These are phyloP conservation scores for Myiotriccus ornatus DNA, from an alignment of 2,797 vertebrate genomes.

Conservation along the genomic window DNA sequence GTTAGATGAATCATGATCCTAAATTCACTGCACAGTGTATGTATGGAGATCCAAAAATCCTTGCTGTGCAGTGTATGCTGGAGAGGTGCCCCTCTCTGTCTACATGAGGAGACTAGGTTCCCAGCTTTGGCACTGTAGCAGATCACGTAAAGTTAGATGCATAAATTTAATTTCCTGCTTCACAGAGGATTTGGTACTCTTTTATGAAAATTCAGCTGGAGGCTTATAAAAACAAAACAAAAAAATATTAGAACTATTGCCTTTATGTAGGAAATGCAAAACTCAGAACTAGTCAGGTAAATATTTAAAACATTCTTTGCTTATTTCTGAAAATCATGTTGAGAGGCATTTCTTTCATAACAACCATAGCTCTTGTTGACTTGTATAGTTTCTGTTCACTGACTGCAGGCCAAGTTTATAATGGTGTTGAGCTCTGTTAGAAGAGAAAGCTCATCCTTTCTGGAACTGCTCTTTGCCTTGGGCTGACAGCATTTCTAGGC, in stretches of 20 bases:
- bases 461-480: background rate
- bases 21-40: background rate
- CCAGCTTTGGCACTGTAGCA: background rate
- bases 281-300: slow-evolving; percentile 7
- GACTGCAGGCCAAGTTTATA: slow-evolving; percentile 29
- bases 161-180: background rate
- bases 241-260: background rate
- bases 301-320: background rate
- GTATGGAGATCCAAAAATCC: background rate
- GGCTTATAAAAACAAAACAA: background rate
- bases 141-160: background rate
- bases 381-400: background rate
- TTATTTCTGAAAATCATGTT: slow-evolving; percentile 9
- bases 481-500: background rate
- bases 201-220: slow-evolving; percentile 2
- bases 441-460: background rate
- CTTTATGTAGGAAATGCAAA: background rate
- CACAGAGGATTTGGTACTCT: background rate
- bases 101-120: background rate
- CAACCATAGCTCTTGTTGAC: background rate
- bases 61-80: background rate
- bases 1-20: background rate
- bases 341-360: background rate
- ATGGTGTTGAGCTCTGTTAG: background rate
- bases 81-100: background rate